Base-by-base conservation (phyloP, 2,888 invertebrate species). In the Sussaba pulchella region DNA sequence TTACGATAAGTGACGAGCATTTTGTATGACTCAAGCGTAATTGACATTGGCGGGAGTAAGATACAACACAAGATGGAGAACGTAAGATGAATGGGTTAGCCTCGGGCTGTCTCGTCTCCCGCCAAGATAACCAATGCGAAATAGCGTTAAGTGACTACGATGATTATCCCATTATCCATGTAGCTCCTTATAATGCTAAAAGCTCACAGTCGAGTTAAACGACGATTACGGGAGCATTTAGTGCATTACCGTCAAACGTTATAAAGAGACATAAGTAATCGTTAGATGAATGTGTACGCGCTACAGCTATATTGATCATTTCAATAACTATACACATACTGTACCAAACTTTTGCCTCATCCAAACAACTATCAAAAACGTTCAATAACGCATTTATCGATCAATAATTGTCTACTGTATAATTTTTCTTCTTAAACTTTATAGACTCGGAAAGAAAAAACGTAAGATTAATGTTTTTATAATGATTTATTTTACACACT, bases 401-500 rank as follows among this genome's bases (percentile, higher is more conserved):
- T n/a, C n/a, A n/a, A n/a, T n/a, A n/a, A n/a, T n/a, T n/a, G n/a
- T n/a, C n/a, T n/a, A n/a, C n/a, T n/a, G n/a, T n/a, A n/a, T n/a
- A n/a, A n/a, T n/a, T n/a, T n/a, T n/a, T n/a, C n/a, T n/a, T n/a
- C n/a, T n/a, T n/a, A n/a, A n/a, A n/a, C n/a, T n/a, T n/a, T n/a
- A n/a, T n/a, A n/a, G n/a, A n/a, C n/a, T n/a, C 36, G 21, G 10
- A 24, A 0, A 54, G 8, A 39, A 66, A 54, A 24, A n/a, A 21
- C 17, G 12, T n/a, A 12, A 36, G 12, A 21, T n/a, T 14, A 36
- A 69, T 70, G 41, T 84, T 86, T 88, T 85, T 86, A 87, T 89
- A 90, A 90, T 91, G 87, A 85, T 91, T 91, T 91, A 91, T 91
- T 91, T 90, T 91, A 91, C 90, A 91, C 90, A 91, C 88, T 89